Percentiles rank a stretch among this genome's conserved stretches.
Evolutionary conservation across 2,113 vertebrate genomes (phyloP).

Genomic region (Mungos mungo): DNA sequence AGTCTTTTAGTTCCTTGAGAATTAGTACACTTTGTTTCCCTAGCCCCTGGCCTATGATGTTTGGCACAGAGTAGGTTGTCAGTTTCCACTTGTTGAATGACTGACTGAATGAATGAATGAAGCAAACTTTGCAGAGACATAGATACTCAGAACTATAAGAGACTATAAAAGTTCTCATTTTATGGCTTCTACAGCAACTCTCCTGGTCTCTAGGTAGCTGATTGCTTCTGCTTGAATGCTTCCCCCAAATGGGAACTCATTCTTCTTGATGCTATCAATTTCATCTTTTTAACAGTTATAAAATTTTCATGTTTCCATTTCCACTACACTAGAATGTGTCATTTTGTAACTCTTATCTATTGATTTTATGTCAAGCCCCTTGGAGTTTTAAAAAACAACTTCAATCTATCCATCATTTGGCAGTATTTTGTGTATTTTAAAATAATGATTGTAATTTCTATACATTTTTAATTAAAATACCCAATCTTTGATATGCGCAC

Average conservation of each 20-base stretch:
- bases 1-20: background rate
- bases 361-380: background rate
- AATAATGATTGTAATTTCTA: background rate
- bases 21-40: background rate
- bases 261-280: background rate
- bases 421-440: background rate
- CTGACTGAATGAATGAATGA: background rate
- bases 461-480: background rate
- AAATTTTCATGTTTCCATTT: background rate
- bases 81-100: background rate
- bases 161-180: background rate
- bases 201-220: background rate
- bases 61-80: background rate
- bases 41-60: rapidly evolving
- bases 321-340: background rate
- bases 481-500: background rate
- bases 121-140: background rate
- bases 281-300: background rate
- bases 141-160: background rate
- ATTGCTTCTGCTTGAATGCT: background rate
- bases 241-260: background rate
- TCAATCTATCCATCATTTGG: background rate
- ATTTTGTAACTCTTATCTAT: background rate
- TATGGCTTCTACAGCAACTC: background rate
- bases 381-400: background rate